Conservation (phyloP, 2,888 invertebrate species). For the Oscheius onirici region DNA sequence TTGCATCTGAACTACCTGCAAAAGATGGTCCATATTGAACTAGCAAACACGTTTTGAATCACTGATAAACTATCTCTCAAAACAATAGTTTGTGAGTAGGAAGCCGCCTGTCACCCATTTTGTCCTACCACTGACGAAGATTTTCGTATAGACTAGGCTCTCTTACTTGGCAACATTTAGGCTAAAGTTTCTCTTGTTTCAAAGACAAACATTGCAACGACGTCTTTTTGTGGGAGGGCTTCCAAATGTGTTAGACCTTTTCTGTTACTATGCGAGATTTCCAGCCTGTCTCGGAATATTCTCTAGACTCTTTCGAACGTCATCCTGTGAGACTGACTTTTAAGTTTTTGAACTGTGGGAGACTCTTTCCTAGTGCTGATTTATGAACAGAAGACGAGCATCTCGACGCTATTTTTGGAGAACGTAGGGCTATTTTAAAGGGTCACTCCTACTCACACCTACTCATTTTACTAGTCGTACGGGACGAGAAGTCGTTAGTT, state of each 20-base stretch:
- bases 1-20: background rate
- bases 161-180: constrained; percentile 6
- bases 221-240: background rate
- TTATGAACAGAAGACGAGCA: too few species aligned
- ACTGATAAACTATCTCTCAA: constrained; percentile 14
- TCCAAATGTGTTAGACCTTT: too few species aligned
- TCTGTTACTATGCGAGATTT: too few species aligned
- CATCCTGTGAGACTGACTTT: too few species aligned
- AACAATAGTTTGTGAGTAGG: background rate
- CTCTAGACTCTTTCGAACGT: too few species aligned
- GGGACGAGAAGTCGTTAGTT: constrained; percentile 2
- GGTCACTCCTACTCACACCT: too few species aligned
- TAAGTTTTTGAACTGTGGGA: too few species aligned
- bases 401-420: too few species aligned
- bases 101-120: background rate
- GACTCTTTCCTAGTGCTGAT: too few species aligned
- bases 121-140: background rate
- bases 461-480: too few species aligned
- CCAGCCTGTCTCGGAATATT: too few species aligned
- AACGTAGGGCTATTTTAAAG: too few species aligned
- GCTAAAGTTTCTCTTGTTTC: constrained; percentile 2
- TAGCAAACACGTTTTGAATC: constrained; percentile 6
- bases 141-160: background rate
- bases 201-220: background rate
- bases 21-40: background rate